Percentiles rank a stretch among this genome's conserved stretches.
Evolutionary conservation across 2,888 invertebrate genomes (phyloP).

Genomic region (Lacanobia oleracea): DNA sequence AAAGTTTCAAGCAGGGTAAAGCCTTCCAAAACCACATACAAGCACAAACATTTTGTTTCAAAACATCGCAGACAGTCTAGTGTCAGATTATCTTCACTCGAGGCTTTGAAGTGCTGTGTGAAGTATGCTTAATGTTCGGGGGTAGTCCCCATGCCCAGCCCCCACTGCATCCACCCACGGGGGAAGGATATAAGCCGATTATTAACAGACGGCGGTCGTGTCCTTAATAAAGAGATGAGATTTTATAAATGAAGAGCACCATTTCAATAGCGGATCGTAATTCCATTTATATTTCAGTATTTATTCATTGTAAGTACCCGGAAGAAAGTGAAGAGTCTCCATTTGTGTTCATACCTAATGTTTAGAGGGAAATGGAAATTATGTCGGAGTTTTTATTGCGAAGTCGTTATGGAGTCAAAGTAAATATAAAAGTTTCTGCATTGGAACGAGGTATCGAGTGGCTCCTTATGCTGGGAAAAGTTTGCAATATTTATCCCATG

Average conservation of each 20-base stretch:
- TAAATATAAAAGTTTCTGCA: conserved; percentile 48
- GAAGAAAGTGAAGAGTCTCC: conserved; percentile 42
- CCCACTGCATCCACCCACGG: conserved; percentile 54
- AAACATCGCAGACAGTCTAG: conserved; percentile 47
- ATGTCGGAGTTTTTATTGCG: conserved; percentile 50
- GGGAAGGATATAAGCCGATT: conserved; percentile 81
- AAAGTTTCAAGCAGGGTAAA: conserved; percentile 40
- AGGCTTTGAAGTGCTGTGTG: conserved; percentile 47
- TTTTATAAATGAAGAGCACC: conserved; percentile 67
- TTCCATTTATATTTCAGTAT: conserved; percentile 57
- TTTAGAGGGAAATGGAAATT: conserved; percentile 58
- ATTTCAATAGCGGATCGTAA: conserved; percentile 65
- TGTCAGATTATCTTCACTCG: conserved; percentile 56
- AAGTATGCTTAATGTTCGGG: conserved; percentile 54
- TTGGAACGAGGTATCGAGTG: conserved; percentile 30
- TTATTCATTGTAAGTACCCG: conserved; percentile 55
- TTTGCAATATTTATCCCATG: conserved; percentile 27
- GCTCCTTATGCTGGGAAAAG: conserved; percentile 9
- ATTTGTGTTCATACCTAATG: conserved; percentile 53
- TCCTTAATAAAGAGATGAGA: conserved; percentile 66
- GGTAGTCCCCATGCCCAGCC: conserved; percentile 34
- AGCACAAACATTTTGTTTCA: conserved; percentile 50
- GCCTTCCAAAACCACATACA: conserved; percentile 43
- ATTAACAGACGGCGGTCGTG: conserved; percentile 76
- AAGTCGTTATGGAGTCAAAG: conserved; percentile 42